Evolutionary conservation across 1,140 invertebrate species (phyloP), one percentile per base, ranked within the genome.

Genomic region (Drosophila quadrilineata): DNA sequence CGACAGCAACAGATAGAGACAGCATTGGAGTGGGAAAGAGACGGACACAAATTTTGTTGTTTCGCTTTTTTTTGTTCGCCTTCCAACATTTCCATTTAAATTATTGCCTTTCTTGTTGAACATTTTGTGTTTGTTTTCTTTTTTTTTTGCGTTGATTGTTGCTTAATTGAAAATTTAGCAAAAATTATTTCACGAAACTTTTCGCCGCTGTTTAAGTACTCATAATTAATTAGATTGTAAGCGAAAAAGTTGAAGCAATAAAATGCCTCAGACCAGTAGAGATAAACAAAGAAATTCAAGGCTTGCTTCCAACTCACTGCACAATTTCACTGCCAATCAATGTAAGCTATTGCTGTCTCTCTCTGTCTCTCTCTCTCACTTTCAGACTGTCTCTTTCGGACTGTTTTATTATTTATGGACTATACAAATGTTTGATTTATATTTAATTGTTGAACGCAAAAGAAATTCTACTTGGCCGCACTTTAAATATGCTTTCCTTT

Each of bases 131-230:
- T n/a, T n/a, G n/a, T n/a, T 31, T 14, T 36, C 48, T 62, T 6
- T 58, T 12, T 26, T 66, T 67, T 66, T 59, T 57, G 54, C 73
- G 28, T 19, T 58, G 62, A 56, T 70, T 70, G 66, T 70, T 58
- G 46, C 60, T 71, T 80, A 80, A 80, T 80, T 80, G 75, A 80
- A 80, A 80, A 75, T 80, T 80, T 71, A 57, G 53, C 63, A 80
- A 80, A 50, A 65, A 57, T 57, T 26, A 50, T 31, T 17, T 26
- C 41, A 17, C 6, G 22, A 46, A 28, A 3, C 36, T 49, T 28
- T 21, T 26, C 36, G 29, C 26, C 3, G 3, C 17, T 38, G 40
- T 66, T 28, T 28, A 14, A 53, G 5, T 16, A 16, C n/a, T 46
- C 28, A 31, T 48, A 48, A 48, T 33, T 48, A 48, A 48, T 48